These are phyloP conservation scores for Caenorhabditis afra DNA, from an alignment of 2,888 invertebrate genomes.

Conservation along the genomic window DNA sequence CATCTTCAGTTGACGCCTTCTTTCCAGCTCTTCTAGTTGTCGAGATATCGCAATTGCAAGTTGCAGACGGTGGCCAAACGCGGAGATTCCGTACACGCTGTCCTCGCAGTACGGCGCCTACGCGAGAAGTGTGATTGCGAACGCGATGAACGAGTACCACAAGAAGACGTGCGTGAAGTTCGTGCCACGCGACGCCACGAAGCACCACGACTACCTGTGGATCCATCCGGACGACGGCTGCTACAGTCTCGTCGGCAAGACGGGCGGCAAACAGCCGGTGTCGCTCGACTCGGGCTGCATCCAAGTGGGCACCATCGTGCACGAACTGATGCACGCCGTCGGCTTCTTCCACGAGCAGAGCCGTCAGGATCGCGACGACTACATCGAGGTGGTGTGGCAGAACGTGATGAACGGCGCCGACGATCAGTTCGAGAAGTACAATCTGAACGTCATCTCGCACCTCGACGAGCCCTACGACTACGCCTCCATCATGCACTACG, in stretches of 20 bases:
- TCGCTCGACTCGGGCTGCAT: slow-evolving; percentile 80
- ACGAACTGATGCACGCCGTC: slow-evolving; percentile 79
- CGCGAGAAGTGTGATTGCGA: slow-evolving; percentile 78
- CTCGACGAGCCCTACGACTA: slow-evolving; percentile 75
- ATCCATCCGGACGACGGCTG: slow-evolving; percentile 85
- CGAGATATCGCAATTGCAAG: too few species aligned
- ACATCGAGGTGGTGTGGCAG: slow-evolving; percentile 81
- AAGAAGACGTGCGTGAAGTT: slow-evolving; percentile 85
- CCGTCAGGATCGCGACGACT: slow-evolving; percentile 82
- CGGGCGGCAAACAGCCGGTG: slow-evolving; percentile 74
- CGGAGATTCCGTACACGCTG: slow-evolving; percentile 79
- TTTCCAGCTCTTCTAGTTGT: too few species aligned
- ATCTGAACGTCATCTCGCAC: slow-evolving; percentile 77
- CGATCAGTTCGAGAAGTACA: slow-evolving; percentile 80
- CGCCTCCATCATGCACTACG: slow-evolving; percentile 81
- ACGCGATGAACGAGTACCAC: slow-evolving; percentile 83
- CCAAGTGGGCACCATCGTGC: slow-evolving; percentile 73
- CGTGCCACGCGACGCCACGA: slow-evolving; percentile 82
- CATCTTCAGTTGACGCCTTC: too few species aligned
- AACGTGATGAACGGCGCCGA: slow-evolving; percentile 81
- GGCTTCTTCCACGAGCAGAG: slow-evolving; percentile 80
- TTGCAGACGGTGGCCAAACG: slow-evolving; percentile 76
- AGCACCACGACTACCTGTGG: slow-evolving; percentile 83
- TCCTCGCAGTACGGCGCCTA: slow-evolving; percentile 79
- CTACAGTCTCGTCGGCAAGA: slow-evolving; percentile 86